phyloP scores from a whole-genome alignment of 2,888 invertebrate genomes.

The Andrena camellia region DNA sequence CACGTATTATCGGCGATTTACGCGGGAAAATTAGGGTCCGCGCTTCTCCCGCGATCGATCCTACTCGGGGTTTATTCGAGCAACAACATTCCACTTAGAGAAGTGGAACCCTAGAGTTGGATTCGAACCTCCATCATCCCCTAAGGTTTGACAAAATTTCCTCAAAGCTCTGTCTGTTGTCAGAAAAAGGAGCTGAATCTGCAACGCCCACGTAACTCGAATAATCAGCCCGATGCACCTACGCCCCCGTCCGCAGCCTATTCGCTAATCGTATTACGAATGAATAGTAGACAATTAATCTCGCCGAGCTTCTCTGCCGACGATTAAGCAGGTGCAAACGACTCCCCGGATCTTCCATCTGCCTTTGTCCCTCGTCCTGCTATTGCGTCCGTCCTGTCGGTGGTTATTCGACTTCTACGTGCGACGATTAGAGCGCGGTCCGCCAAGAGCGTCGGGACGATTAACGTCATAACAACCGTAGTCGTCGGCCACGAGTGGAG shows the following conservation, averaged over 20 bases:
- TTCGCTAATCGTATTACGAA: slow-evolving; percentile 29
- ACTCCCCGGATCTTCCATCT: background rate
- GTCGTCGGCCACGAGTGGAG: slow-evolving; percentile 30
- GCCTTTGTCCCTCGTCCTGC: background rate
- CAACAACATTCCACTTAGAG: background rate
- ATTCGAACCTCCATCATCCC: too few relatives aligned
- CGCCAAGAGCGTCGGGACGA: slow-evolving; percentile 52
- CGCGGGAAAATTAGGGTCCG: slow-evolving; percentile 78
- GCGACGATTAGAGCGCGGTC: slow-evolving; percentile 51
- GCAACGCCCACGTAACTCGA: slow-evolving; percentile 7
- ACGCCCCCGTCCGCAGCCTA: background rate
- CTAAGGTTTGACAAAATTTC: too few relatives aligned
- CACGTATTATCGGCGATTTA: slow-evolving; percentile 81
- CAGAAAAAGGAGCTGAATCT: too few relatives aligned
- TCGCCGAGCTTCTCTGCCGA: slow-evolving; percentile 24
- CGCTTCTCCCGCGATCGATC: slow-evolving; percentile 54
- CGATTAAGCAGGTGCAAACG: slow-evolving; percentile 21
- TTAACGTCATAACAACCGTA: slow-evolving; percentile 58
- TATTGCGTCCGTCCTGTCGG: slow-evolving; percentile 12
- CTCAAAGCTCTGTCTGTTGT: too few relatives aligned
- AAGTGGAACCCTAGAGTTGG: too few relatives aligned
- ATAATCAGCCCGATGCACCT: background rate
- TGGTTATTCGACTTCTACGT: slow-evolving; percentile 43
- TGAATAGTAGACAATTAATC: slow-evolving; percentile 62
- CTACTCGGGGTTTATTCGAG: slow-evolving; percentile 18